Evolutionary conservation across 2,888 invertebrate species (phyloP), one percentile per base, ranked within the genome.

Genomic region (Abrostola tripartita): DNA sequence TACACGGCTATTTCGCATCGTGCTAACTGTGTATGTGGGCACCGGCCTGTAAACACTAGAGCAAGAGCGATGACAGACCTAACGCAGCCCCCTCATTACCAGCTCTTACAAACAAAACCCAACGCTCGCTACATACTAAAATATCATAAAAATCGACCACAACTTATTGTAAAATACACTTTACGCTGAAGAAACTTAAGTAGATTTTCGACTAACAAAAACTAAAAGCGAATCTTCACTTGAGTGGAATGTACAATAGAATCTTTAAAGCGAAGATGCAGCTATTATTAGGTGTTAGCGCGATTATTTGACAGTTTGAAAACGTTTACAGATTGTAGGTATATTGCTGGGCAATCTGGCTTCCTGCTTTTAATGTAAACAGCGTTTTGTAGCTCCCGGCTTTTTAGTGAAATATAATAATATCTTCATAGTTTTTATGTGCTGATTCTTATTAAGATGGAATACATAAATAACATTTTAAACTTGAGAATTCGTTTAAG

Each of bases 221-320:
- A 9, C 47, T 44, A 52, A 64, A 71, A 84, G 74, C 79, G 74
- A 87, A 87, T 86, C 78, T 85, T 80, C 75, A 61, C 74, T 81
- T 79, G 71, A 88, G 83, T 84, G 85, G 86, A 83, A 85, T 88
- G 76, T 85, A 89, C 88, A 91, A 91, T 91, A 90, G 90, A 87
- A 91, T 90, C 90, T 92, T 90, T 89, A 88, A 89, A 90, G 86
- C 88, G 74, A 86, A 91, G 88, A 89, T 88, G 86, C 87, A 86
- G 89, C 92, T 93, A 93, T 93, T 92, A 94, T 94, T 92, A 88
- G 93, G 94, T 94, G 94, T 90, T 92, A 93, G 88, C 84, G 85
- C 88, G 90, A 92, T 92, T 93, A 93, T 94, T 94, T 93, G 94
- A 94, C 94, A 94, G 93, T 90, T 94, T 94, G 93, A 94, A 94